phyloP scores from a whole-genome alignment of 2,113 vertebrate genomes.

The Chrysochloris asiatica region DNA sequence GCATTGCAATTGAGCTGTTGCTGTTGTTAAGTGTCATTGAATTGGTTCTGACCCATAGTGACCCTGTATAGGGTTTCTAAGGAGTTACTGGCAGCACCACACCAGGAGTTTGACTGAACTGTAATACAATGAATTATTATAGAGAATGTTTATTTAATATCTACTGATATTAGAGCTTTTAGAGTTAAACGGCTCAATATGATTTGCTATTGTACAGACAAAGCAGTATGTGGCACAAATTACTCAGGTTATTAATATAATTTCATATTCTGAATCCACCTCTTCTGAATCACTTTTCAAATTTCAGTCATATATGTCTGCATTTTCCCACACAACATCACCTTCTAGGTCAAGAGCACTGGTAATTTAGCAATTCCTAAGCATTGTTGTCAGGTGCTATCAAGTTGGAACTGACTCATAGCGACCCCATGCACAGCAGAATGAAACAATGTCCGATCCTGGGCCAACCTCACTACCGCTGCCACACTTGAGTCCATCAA shows the following conservation, averaged over 20 bases:
- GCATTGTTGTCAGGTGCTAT: too few relatives aligned
- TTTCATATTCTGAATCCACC: neutral
- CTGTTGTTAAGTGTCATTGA: too few relatives aligned
- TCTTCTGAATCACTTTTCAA: neutral
- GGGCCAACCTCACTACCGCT: too few relatives aligned
- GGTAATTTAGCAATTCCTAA: neutral
- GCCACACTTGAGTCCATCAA: too few relatives aligned
- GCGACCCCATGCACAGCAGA: too few relatives aligned
- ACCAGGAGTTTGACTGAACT: too few relatives aligned
- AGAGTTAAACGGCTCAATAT: neutral
- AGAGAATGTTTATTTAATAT: constrained; percentile 32
- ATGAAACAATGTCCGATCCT: too few relatives aligned
- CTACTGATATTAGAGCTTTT: constrained; percentile 19
- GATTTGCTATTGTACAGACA: neutral
- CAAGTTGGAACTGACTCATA: too few relatives aligned
- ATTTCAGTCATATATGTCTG: neutral
- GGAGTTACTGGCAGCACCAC: too few relatives aligned
- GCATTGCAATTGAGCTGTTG: too few relatives aligned
- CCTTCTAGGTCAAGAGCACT: accelerated
- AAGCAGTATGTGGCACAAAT: neutral
- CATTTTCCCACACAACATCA: neutral
- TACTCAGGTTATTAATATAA: constrained; percentile 32
- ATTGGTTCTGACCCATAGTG: too few relatives aligned
- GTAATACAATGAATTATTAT: neutral
- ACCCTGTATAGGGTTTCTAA: too few relatives aligned